Conservation (phyloP, 2,113 vertebrate species). For the Ophthalmolycus amberensis region DNA sequence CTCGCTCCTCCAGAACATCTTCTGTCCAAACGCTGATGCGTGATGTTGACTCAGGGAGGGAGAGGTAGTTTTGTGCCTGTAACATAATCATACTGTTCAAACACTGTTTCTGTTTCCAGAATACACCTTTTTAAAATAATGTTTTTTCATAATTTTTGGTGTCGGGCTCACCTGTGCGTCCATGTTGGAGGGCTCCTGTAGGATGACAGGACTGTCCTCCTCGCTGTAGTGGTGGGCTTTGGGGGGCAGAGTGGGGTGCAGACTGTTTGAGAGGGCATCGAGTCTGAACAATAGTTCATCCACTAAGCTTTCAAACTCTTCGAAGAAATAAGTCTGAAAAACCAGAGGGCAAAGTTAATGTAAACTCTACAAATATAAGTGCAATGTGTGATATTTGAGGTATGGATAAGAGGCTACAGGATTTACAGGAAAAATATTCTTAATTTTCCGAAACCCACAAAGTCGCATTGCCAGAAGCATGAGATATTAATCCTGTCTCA, state of each 20-base stretch:
- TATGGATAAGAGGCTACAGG: background rate
- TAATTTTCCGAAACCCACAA: background rate
- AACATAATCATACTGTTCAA: slow-evolving; percentile 24
- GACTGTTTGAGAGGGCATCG: slow-evolving; percentile 70
- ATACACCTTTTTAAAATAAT: background rate
- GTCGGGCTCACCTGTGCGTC: slow-evolving; percentile 51
- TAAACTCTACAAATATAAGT: background rate
- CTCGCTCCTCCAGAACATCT: slow-evolving; percentile 25
- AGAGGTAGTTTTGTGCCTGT: slow-evolving; percentile 11
- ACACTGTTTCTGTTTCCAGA: background rate
- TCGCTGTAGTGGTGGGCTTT: slow-evolving; percentile 27
- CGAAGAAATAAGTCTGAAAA: slow-evolving; percentile 81
- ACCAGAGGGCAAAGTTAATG: background rate
- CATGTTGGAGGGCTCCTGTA: slow-evolving; percentile 26
- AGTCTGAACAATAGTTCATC: slow-evolving; percentile 86
- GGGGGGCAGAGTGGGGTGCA: slow-evolving; percentile 64
- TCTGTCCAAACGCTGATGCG: slow-evolving; percentile 13
- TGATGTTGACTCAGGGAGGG: slow-evolving; percentile 13
- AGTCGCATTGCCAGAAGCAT: background rate
- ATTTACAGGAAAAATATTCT: background rate
- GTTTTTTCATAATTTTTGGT: background rate
- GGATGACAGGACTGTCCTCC: slow-evolving; percentile 18
- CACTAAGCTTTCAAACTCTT: slow-evolving; percentile 84
- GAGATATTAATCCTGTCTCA: background rate
- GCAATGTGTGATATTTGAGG: background rate